Conservation (phyloP, 64 coral and sea anemone genomes). For the Porites lutea region DNA sequence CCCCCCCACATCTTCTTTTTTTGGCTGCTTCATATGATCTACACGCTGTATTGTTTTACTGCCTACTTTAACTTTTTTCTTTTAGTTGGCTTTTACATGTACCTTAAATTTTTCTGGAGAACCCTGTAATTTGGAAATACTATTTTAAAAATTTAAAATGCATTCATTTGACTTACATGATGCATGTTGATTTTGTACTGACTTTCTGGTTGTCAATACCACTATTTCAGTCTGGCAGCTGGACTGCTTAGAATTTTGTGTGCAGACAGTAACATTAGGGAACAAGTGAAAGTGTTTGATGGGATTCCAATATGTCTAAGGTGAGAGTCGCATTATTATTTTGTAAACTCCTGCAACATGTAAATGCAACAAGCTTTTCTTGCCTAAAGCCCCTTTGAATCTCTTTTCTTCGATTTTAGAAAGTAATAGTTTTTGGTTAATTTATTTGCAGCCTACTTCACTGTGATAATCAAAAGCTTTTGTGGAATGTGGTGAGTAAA, state of each 20-base stretch:
- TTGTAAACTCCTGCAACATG: background rate
- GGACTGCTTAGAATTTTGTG: slow-evolving; percentile 90
- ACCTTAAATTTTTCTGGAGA: too few species aligned
- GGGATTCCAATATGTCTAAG: slow-evolving; percentile 97
- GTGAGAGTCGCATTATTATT: slow-evolving; percentile 1
- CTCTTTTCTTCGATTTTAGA: too few species aligned
- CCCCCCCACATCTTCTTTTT: too few species aligned
- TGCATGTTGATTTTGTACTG: too few species aligned
- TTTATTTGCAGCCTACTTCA: slow-evolving; percentile 83
- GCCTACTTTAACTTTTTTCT: too few species aligned
- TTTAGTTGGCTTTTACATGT: too few species aligned
- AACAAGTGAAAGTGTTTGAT: slow-evolving; percentile 98
- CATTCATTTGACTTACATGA: too few species aligned
- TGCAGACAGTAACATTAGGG: slow-evolving; percentile 90
- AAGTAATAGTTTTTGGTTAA: background rate
- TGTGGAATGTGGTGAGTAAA: slow-evolving; percentile 96
- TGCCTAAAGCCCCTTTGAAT: background rate
- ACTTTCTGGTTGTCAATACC: background rate
- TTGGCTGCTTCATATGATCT: too few species aligned
- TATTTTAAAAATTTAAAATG: too few species aligned
- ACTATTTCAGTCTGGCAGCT: slow-evolving; percentile 74
- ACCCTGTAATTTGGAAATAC: too few species aligned
- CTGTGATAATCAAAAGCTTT: slow-evolving; percentile 88
- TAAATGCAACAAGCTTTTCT: too few species aligned
- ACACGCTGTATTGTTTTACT: too few species aligned